Evolutionary conservation across 2,797 vertebrate species (phyloP), one percentile per base, ranked within the genome.

Genomic region (Tragopan temminckii): DNA sequence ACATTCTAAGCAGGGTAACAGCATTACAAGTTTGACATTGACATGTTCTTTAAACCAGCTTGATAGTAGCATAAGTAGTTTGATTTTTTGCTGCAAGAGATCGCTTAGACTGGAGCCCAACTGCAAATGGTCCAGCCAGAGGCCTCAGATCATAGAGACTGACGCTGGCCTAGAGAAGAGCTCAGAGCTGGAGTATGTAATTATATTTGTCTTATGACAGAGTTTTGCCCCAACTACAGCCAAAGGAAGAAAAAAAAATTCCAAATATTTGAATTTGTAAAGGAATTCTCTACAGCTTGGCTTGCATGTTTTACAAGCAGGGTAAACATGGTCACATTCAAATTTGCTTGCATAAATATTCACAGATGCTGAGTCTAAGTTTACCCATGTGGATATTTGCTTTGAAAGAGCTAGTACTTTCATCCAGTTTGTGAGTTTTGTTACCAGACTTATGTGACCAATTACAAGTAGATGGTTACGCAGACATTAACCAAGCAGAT

Each of bases 291-390:
- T 25, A 71, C 31, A 79, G 45, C 16, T 48, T 72, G 38, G 27
- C 27, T 85, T 78, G 55, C n/a, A 38, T 48, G 64, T 76, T 91
- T 93, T 83, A 67, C 10, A 72, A 52, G 29, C 17, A 71, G 40
- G 48, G 12, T 61, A 87, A 92, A 92, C 68, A 75, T 7, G 18
- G 23, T 62, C 75, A 85, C 58, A 66, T 63, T 89, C 29, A 89
- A 88, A 89, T 84, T 84, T 88, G 20, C 46, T 59, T 80, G 82
- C 55, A 50, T 88, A 85, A 91, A 89, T 89, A 92, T 42, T 74
- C 72, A 78, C 40, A 90, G 46, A 76, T 43, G 57, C 21, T 89
- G 59, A 84, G 57, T 81, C 5, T 2, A 72, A 83, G 40, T 70
- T 85, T 85, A 81, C 24, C 29, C 42, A 12, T 83, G 81, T 76